phyloP scores from a whole-genome alignment of 2,797 vertebrate genomes.

The Taenioides sp. region DNA sequence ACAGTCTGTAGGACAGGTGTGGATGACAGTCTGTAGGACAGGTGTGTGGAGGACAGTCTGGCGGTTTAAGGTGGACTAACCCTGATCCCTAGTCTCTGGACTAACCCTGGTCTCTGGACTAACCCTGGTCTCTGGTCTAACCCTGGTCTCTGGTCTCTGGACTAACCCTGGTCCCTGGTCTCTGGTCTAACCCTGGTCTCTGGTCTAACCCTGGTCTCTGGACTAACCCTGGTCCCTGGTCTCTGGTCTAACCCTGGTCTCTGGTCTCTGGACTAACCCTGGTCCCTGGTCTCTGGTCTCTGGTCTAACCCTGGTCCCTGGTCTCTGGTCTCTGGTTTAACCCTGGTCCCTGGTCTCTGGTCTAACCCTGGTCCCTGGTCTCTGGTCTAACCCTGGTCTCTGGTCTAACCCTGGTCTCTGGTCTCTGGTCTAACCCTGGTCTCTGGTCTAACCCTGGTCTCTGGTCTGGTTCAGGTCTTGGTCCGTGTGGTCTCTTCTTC shows the following conservation, averaged over 20 bases:
- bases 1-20: too few species aligned
- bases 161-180: background rate
- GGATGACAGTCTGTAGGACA: too few species aligned
- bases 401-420: background rate
- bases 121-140: background rate
- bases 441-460: background rate
- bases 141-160: background rate
- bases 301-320: too few species aligned
- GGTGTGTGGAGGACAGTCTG: too few species aligned
- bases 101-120: too few species aligned
- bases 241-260: background rate
- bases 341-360: too few species aligned
- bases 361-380: background rate
- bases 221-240: background rate
- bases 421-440: background rate
- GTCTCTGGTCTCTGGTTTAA: too few species aligned
- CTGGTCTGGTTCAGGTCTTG: conserved; percentile 17
- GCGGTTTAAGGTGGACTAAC: too few species aligned
- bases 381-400: background rate
- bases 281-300: background rate
- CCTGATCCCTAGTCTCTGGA: too few species aligned
- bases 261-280: background rate
- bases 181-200: too few species aligned
- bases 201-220: background rate
- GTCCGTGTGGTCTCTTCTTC: conserved; percentile 32